A percentile compares a stretch with the other conserved stretches of the same genome.
phyloP scores from a whole-genome alignment of 2,888 invertebrate genomes.

The Achlya flavicornis region DNA sequence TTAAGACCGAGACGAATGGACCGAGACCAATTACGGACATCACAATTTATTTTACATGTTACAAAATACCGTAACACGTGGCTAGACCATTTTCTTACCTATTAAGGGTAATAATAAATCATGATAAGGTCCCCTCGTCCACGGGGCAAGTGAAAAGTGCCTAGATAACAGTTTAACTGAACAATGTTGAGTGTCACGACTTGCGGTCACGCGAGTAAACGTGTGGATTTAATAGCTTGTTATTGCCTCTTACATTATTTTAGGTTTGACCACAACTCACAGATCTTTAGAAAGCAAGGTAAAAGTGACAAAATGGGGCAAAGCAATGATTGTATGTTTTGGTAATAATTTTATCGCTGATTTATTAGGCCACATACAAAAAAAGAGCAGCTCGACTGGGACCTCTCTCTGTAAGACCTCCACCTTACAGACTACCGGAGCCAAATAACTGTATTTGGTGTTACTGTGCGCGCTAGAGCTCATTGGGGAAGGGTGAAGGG shows the following conservation, averaged over 20 bases:
- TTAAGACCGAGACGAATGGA: no score
- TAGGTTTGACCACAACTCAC: not conserved
- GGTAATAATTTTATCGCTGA: no score
- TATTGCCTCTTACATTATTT: conserved; percentile 13
- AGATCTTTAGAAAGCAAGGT: not conserved
- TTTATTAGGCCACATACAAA: no score
- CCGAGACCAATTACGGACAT: no score
- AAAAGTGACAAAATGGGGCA: not conserved
- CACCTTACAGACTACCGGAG: no score
- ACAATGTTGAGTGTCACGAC: conserved; percentile 52
- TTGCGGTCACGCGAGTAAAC: conserved; percentile 57
- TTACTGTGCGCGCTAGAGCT: no score
- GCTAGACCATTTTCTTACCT: conserved; percentile 41
- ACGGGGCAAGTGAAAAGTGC: conserved; percentile 56
- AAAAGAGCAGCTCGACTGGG: no score
- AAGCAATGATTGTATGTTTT: not conserved
- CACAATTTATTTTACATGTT: no score
- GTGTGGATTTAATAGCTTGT: conserved; percentile 20
- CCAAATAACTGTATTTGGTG: no score
- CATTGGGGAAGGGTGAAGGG: no score
- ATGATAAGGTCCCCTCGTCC: conserved; percentile 52
- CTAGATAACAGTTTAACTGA: conserved; percentile 67
- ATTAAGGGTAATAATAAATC: conserved; percentile 58
- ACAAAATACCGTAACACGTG: not conserved
- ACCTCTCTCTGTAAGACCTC: no score